phyloP scores from a whole-genome alignment of 2,113 vertebrate genomes.

The Casuarius casuarius region DNA sequence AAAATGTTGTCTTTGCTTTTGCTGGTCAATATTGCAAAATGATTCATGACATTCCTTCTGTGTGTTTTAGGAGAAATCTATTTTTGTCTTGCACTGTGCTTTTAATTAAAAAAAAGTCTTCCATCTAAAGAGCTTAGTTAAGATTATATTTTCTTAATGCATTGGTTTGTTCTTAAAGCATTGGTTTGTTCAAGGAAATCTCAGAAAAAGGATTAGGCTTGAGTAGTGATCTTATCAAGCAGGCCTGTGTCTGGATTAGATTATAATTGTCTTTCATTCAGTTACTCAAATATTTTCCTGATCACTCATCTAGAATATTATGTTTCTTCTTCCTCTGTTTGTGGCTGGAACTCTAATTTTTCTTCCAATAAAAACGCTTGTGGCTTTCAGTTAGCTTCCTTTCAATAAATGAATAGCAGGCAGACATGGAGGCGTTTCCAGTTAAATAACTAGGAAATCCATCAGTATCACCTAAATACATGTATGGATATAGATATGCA shows the following conservation, averaged over 20 bases:
- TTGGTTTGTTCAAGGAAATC: constrained; percentile 5
- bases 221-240: constrained; percentile 8
- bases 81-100: not conserved
- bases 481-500: not conserved
- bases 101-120: not conserved
- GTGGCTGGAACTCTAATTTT: constrained; percentile 24
- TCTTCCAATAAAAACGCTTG: constrained; percentile 19
- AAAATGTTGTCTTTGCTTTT: constrained; percentile 62
- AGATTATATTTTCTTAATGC: constrained; percentile 16
- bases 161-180: not conserved
- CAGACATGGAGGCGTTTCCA: not conserved
- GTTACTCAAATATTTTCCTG: constrained; percentile 59
- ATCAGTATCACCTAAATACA: not conserved
- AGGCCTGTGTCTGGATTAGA: constrained; percentile 48
- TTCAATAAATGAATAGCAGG: not conserved
- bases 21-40: constrained; percentile 20
- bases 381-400: not conserved
- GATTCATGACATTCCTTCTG: constrained; percentile 21
- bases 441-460: not conserved
- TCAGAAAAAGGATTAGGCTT: not conserved
- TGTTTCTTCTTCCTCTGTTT: not conserved
- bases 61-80: not conserved
- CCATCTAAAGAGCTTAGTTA: constrained; percentile 1
- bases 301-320: constrained; percentile 45
- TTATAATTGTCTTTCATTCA: constrained; percentile 47